These are phyloP conservation scores for Danio kyathit DNA, from an alignment of 2,797 vertebrate genomes.

Conservation along the genomic window DNA sequence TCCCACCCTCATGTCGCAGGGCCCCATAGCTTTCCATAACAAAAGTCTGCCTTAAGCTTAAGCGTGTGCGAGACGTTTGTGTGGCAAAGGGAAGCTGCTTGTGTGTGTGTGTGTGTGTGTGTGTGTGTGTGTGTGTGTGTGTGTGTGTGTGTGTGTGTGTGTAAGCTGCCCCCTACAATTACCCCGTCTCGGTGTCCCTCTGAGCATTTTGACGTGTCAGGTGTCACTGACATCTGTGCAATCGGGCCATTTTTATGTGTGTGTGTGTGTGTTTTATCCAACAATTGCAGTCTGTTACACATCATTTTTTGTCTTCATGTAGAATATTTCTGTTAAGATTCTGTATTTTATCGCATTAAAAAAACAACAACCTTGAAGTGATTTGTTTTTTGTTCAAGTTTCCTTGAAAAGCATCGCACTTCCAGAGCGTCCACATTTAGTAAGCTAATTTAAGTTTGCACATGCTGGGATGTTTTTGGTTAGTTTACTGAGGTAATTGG, in stretches of 20 bases:
- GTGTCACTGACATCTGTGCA: conserved; percentile 79
- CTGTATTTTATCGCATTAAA: not conserved
- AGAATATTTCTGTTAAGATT: not conserved
- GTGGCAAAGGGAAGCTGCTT: conserved; percentile 53
- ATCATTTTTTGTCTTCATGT: conserved; percentile 47
- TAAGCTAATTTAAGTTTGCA: conserved; percentile 30
- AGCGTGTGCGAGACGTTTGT: conserved; percentile 68
- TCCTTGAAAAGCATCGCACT: not conserved
- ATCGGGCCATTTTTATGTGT: conserved; percentile 40
- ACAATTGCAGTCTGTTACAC: conserved; percentile 2
- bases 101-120: conserved; percentile 26
- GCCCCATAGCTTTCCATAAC: conserved; percentile 79
- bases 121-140: conserved; percentile 20
- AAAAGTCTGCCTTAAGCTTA: conserved; percentile 71
- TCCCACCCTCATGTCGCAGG: conserved; percentile 47
- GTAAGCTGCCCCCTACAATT: conserved; percentile 46
- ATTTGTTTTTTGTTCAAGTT: not conserved
- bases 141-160: conserved; percentile 24
- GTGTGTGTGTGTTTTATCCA: conserved; percentile 19
- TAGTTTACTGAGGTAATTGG: conserved; percentile 69
- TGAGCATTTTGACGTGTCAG: conserved; percentile 71
- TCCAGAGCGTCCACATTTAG: conserved; percentile 30
- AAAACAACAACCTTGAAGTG: conserved; percentile 14
- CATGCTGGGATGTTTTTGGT: conserved; percentile 51
- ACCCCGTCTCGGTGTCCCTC: conserved; percentile 57